Evolutionary conservation across 2,888 invertebrate species (phyloP).

Genomic region (Synanthedon myopaeformis): DNA sequence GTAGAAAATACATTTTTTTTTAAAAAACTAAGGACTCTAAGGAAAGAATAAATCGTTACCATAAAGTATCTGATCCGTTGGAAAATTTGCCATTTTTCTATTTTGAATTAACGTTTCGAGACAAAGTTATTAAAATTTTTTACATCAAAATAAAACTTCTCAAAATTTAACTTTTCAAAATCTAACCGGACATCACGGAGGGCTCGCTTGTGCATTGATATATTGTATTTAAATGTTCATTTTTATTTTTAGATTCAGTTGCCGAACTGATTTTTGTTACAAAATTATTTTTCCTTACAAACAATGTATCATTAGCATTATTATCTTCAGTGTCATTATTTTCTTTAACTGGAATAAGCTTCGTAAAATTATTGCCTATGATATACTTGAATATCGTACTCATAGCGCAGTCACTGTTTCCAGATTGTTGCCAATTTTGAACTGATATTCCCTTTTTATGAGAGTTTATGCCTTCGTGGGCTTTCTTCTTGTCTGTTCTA

Average conservation of each 20-base stretch:
- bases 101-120: too few species aligned
- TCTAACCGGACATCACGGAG: conserved; percentile 37
- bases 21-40: too few species aligned
- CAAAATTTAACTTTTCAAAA: neutral
- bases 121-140: too few species aligned
- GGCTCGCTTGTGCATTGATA: conserved; percentile 43
- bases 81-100: too few species aligned
- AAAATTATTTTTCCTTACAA: conserved; percentile 18
- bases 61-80: too few species aligned
- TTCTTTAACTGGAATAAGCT: conserved; percentile 7
- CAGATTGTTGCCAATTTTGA: conserved; percentile 18
- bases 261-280: conserved; percentile 21
- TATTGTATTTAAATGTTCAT: conserved; percentile 42
- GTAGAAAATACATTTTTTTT: too few species aligned
- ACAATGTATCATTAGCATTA: conserved; percentile 18
- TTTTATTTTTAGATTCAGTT: conserved; percentile 17
- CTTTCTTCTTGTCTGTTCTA: neutral
- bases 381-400: conserved; percentile 17
- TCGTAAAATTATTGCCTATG: conserved; percentile 3
- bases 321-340: conserved; percentile 5
- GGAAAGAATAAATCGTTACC: too few species aligned
- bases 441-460: conserved; percentile 17
- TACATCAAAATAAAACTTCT: too few species aligned
- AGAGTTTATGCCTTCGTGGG: neutral
- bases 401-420: conserved; percentile 22